These are phyloP conservation scores for Cygnus buccinator DNA, from an alignment of 2,113 vertebrate species.

Conservation along the genomic window DNA sequence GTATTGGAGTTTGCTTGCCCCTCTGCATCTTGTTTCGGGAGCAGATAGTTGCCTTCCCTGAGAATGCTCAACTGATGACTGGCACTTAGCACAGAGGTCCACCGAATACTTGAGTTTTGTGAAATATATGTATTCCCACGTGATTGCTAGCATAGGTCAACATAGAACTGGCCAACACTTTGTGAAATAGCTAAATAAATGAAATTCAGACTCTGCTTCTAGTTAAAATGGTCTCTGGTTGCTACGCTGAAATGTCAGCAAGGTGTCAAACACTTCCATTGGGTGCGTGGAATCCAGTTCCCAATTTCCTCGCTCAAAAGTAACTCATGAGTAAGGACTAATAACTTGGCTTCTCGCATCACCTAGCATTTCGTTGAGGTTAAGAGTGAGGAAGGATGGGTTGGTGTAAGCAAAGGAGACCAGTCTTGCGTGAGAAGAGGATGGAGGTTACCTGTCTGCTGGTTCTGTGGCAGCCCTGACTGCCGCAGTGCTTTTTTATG, in stretches of 20 bases:
- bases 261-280: background rate
- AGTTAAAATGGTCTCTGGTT: background rate
- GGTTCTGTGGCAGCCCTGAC: background rate
- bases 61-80: accelerated
- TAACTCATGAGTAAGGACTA: background rate
- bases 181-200: background rate
- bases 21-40: background rate
- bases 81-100: background rate
- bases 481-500: background rate
- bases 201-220: background rate
- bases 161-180: background rate
- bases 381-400: background rate
- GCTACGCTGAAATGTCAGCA: background rate
- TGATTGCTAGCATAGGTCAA: background rate
- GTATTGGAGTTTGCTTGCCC: background rate
- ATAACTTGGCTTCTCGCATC: background rate
- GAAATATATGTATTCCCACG: background rate
- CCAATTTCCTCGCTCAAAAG: background rate
- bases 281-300: background rate
- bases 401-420: background rate
- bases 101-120: background rate
- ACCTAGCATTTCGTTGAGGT: background rate
- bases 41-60: background rate
- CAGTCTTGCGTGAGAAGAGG: background rate
- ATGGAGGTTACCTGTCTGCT: background rate